A percentile compares a stretch with the other conserved stretches of the same genome.
Evolutionary conservation across 2,888 invertebrate genomes (phyloP).

Genomic region (Yponomeuta plumbellus): DNA sequence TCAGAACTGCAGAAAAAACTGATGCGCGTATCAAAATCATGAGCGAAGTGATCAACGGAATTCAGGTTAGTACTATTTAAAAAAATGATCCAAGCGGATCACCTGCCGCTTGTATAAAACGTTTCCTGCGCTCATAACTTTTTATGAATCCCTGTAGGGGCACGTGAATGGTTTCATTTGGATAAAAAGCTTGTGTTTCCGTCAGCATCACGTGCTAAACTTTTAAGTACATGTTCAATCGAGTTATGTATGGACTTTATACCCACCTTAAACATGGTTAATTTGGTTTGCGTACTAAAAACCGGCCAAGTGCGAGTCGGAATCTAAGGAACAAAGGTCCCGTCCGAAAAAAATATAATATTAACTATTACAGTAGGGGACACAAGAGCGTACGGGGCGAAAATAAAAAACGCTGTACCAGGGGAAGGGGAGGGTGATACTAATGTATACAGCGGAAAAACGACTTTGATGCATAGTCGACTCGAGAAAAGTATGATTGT

Average conservation of each 20-base stretch:
- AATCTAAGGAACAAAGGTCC: too few species aligned
- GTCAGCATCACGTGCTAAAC: background rate
- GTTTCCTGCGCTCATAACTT: background rate
- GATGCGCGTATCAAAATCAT: slow-evolving; percentile 93
- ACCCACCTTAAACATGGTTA: background rate
- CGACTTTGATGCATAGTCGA: too few species aligned
- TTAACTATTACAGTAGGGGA: too few species aligned
- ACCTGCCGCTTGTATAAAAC: background rate
- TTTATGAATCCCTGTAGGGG: background rate
- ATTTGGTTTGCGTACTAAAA: background rate
- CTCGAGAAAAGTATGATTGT: too few species aligned
- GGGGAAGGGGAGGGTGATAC: too few species aligned
- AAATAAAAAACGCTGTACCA: too few species aligned
- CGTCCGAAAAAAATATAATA: too few species aligned
- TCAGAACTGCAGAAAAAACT: slow-evolving; percentile 87
- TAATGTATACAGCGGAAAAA: too few species aligned
- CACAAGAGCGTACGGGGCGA: too few species aligned
- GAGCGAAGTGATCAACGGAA: slow-evolving; percentile 95
- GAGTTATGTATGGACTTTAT: background rate
- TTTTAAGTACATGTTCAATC: background rate
- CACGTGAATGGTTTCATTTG: background rate
- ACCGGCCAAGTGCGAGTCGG: too few species aligned
- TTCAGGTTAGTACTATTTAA: slow-evolving; percentile 81
- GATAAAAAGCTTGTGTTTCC: background rate
- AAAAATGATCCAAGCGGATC: slow-evolving; percentile 29